Evolutionary conservation across 1,140 invertebrate genomes (phyloP).

Genomic region (Ceratina japonica): DNA sequence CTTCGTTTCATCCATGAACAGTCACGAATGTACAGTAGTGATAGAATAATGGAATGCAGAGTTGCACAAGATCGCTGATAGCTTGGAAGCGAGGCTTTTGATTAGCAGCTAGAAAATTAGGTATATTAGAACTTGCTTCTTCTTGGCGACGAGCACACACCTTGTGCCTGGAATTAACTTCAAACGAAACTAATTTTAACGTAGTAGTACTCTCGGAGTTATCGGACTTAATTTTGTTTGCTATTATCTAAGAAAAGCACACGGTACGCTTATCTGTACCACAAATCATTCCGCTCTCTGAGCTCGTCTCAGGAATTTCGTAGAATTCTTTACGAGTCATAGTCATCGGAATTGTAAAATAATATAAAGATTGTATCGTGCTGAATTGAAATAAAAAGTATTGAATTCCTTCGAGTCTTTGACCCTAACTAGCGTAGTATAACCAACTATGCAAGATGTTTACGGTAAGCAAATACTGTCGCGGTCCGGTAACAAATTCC

Average conservation of each 20-base stretch:
- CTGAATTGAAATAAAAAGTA: too few relatives aligned
- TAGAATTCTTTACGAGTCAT: background rate
- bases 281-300: background rate
- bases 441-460: background rate
- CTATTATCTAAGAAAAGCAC: background rate
- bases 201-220: background rate
- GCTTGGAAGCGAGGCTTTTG: background rate
- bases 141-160: background rate
- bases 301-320: too few relatives aligned
- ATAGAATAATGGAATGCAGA: background rate
- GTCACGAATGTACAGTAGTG: slow-evolving; percentile 3
- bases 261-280: background rate
- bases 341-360: too few relatives aligned
- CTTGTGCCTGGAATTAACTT: too few relatives aligned
- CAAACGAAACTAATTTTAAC: background rate
- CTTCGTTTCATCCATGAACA: slow-evolving; percentile 19
- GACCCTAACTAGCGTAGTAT: background rate
- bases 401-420: background rate
- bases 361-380: too few relatives aligned
- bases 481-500: slow-evolving; percentile 32
- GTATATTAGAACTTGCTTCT: too few relatives aligned
- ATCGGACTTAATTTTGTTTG: background rate
- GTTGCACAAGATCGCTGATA: background rate
- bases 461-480: background rate
- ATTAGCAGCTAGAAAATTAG: background rate